Conservation (phyloP, 2,888 invertebrate species). For the Actias luna region DNA sequence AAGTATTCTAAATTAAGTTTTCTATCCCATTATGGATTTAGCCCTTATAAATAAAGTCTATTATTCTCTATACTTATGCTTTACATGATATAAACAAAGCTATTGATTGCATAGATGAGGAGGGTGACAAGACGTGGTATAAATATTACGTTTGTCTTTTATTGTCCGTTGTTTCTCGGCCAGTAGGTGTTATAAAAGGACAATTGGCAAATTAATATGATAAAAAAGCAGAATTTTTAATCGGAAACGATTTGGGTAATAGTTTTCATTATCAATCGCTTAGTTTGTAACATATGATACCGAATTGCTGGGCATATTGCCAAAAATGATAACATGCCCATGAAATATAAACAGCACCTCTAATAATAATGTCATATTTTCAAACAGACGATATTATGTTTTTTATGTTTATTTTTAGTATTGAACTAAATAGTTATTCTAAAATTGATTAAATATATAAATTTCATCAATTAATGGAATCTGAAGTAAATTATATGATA, state of each 20-base stretch:
- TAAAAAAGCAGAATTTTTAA: background rate
- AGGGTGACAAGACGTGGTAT: background rate
- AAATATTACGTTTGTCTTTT: background rate
- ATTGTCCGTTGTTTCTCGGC: background rate
- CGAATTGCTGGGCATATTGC: constrained; percentile 8
- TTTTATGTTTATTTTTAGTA: too few relatives aligned
- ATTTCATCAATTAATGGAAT: too few relatives aligned
- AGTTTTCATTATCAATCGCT: background rate
- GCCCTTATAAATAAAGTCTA: background rate
- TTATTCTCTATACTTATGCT: background rate
- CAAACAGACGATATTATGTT: background rate
- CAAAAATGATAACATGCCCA: background rate
- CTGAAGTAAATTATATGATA: too few relatives aligned
- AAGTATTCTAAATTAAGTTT: background rate
- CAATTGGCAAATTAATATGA: background rate
- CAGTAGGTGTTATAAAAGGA: background rate
- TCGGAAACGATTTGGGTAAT: background rate
- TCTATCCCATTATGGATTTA: background rate
- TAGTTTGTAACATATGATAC: background rate
- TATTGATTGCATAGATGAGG: background rate
- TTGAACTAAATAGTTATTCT: too few relatives aligned
- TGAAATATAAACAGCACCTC: constrained; percentile 1
- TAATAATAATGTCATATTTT: background rate
- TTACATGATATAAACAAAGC: background rate
- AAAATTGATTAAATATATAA: too few relatives aligned